Percentiles rank a stretch among this genome's conserved stretches.
These are phyloP conservation scores for Dendrolimus houi DNA, from an alignment of 2,888 invertebrate genomes.

Conservation along the genomic window DNA sequence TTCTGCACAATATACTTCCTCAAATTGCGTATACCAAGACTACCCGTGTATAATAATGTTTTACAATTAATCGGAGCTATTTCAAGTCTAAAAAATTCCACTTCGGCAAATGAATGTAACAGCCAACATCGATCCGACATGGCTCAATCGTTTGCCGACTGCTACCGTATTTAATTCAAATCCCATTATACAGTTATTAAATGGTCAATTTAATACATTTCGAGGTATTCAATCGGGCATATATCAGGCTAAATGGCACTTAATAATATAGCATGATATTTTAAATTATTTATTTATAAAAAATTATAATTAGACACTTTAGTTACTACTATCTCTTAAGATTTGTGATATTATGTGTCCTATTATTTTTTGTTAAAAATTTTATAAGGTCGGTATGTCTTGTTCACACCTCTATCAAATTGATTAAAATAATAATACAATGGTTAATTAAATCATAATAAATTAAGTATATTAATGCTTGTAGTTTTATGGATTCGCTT, in stretches of 20 bases:
- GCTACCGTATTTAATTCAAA: constrained; percentile 24
- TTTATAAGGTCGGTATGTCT: too few relatives aligned
- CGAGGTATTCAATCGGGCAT: constrained; percentile 17
- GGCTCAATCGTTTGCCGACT: constrained; percentile 18
- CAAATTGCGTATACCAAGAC: too few relatives aligned
- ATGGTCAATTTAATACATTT: constrained; percentile 21
- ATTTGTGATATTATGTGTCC: too few relatives aligned
- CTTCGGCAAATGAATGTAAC: constrained; percentile 1
- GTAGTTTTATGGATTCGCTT: too few relatives aligned
- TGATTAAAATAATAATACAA: too few relatives aligned
- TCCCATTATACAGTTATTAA: constrained; percentile 19
- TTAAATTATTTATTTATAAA: neutral
- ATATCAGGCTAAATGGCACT: constrained; percentile 13
- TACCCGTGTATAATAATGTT: neutral
- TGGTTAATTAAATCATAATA: too few relatives aligned
- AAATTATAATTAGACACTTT: too few relatives aligned
- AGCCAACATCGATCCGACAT: constrained; percentile 9
- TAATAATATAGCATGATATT: constrained; percentile 10
- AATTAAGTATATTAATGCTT: too few relatives aligned
- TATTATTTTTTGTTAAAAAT: too few relatives aligned
- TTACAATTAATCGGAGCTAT: neutral
- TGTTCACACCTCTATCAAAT: too few relatives aligned
- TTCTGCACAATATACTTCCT: too few relatives aligned
- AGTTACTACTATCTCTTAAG: too few relatives aligned
- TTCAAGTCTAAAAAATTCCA: neutral